phyloP scores from a whole-genome alignment of 2,888 invertebrate genomes.

The Noctua fimbriata region DNA sequence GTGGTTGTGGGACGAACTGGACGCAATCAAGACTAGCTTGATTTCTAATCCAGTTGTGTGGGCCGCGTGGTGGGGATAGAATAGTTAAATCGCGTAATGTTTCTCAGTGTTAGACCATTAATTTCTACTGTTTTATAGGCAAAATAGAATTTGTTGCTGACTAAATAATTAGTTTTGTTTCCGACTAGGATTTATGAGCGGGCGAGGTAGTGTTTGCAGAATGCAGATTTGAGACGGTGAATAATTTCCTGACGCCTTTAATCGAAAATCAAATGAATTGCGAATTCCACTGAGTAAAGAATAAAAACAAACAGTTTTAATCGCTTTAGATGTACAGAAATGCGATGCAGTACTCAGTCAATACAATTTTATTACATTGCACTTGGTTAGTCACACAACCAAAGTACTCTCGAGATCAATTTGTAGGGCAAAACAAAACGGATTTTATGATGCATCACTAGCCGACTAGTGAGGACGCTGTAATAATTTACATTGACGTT shows the following conservation, averaged over 20 bases:
- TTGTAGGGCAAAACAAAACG: conserved; percentile 65
- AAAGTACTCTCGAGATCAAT: conserved; percentile 36
- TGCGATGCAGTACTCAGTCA: conserved; percentile 15
- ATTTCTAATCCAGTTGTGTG: conserved; percentile 77
- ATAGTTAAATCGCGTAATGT: conserved; percentile 52
- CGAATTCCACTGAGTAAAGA: neutral
- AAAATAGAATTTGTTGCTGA: conserved; percentile 43
- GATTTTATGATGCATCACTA: conserved; percentile 57
- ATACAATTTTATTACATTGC: conserved; percentile 23
- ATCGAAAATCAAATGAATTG: conserved; percentile 29
- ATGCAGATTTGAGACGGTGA: conserved; percentile 12
- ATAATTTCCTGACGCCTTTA: conserved; percentile 13
- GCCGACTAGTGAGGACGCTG: conserved; percentile 55
- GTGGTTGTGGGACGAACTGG: conserved; percentile 67
- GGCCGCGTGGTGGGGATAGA: conserved; percentile 53
- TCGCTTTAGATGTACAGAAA: neutral
- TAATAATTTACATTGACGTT: conserved; percentile 70
- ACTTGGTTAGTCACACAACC: conserved; percentile 28
- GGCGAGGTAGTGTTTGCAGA: conserved; percentile 1
- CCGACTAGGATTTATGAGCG: conserved; percentile 38
- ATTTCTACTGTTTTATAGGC: conserved; percentile 51
- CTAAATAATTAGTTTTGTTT: conserved; percentile 53
- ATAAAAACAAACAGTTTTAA: neutral
- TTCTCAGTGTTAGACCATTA: conserved; percentile 47
- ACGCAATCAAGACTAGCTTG: conserved; percentile 73